These are phyloP conservation scores for Ophthalmolycus amberensis DNA, from an alignment of 2,113 vertebrate genomes.

Conservation along the genomic window DNA sequence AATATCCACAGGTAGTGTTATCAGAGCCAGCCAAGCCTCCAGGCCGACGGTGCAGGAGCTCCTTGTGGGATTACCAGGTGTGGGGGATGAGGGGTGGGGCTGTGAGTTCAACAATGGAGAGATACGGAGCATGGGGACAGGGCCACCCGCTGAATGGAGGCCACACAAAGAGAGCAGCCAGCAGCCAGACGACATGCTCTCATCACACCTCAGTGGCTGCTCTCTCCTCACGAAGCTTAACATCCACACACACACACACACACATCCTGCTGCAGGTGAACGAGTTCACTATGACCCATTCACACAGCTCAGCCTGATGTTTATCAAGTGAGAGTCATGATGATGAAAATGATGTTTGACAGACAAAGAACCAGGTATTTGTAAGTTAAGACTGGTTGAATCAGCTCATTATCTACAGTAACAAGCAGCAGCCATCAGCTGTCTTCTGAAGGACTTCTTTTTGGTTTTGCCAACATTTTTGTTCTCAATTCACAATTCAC, in stretches of 20 bases:
- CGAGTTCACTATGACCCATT: not conserved
- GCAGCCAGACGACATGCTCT: slow-evolving; percentile 12
- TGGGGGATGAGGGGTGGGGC: not conserved
- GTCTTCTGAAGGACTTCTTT: not conserved
- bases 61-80: slow-evolving; percentile 4
- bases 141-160: slow-evolving; percentile 31
- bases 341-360: not conserved
- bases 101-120: slow-evolving; percentile 44
- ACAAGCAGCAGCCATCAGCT: not conserved
- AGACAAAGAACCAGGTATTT: not conserved
- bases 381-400: not conserved
- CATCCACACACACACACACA: not conserved
- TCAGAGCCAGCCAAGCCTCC: slow-evolving; percentile 42
- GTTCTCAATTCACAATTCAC: not conserved
- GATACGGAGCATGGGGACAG: slow-evolving; percentile 30
- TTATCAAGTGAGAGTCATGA: not conserved
- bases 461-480: not conserved
- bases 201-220: not conserved
- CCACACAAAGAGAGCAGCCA: slow-evolving; percentile 54
- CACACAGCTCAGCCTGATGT: not conserved
- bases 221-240: not conserved
- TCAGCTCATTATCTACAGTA: not conserved
- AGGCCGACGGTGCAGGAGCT: not conserved
- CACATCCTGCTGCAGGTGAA: not conserved
- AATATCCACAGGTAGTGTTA: slow-evolving; percentile 63